Conservation (phyloP, 1,140 invertebrate species). For the Lanistes nyassanus region DNA sequence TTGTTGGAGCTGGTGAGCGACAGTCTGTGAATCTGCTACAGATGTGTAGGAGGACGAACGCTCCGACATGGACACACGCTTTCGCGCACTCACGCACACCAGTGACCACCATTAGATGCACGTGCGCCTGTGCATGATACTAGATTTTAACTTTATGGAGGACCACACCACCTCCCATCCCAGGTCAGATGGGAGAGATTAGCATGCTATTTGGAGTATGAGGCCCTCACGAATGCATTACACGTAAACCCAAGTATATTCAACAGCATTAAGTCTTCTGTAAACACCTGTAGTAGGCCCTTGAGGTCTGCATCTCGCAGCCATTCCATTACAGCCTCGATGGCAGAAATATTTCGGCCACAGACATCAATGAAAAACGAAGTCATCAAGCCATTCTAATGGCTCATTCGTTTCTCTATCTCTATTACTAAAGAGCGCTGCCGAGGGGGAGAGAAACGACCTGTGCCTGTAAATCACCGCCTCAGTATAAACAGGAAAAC, state of each 20-base stretch:
- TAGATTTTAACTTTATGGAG: neutral
- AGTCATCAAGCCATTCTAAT: constrained; percentile 15
- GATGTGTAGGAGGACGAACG: too few species aligned
- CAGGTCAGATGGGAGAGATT: neutral
- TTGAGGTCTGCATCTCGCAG: neutral
- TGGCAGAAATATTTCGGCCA: neutral
- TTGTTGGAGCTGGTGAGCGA: too few species aligned
- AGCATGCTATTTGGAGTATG: neutral
- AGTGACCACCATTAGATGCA: too few species aligned
- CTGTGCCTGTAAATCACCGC: neutral
- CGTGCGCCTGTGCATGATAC: too few species aligned
- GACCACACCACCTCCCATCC: neutral
- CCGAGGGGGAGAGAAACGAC: constrained; percentile 9
- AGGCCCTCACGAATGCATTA: neutral
- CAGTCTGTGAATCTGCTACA: too few species aligned
- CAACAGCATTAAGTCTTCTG: neutral
- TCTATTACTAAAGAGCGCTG: constrained; percentile 4
- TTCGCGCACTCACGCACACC: too few species aligned
- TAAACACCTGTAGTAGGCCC: neutral
- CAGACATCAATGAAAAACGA: constrained; percentile 12
- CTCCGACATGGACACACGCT: too few species aligned
- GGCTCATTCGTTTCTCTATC: constrained; percentile 10
- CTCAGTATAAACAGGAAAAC: constrained; percentile 10
- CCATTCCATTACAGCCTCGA: neutral
- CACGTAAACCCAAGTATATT: neutral